A percentile compares a stretch with the other conserved stretches of the same genome.
Conservation (phyloP, 2,797 vertebrate genomes). For the Apogon hyalosoma region DNA sequence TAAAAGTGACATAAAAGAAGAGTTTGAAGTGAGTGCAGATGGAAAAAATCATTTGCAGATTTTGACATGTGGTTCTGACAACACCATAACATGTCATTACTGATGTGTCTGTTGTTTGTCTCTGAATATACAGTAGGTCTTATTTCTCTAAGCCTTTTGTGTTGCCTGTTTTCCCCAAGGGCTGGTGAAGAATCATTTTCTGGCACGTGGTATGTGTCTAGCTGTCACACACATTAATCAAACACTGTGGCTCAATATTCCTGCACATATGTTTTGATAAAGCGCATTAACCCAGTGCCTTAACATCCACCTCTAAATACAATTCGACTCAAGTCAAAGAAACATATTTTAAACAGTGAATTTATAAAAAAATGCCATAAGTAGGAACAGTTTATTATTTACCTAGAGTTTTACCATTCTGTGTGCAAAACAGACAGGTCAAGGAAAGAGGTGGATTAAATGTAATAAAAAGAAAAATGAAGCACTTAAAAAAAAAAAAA, state of each 20-base stretch:
- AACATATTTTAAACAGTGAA: background rate
- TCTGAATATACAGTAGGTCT: slow-evolving; percentile 4
- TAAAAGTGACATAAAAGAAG: background rate
- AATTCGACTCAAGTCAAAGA: background rate
- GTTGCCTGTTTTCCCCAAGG: slow-evolving; percentile 14
- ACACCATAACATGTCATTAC: slow-evolving; percentile 21
- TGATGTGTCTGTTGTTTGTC: slow-evolving; percentile 38
- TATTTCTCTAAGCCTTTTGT: slow-evolving; percentile 30
- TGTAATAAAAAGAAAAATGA: no score
- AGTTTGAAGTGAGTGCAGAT: slow-evolving; percentile 8
- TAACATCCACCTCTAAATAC: background rate
- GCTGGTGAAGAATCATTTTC: slow-evolving; percentile 5
- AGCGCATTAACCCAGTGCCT: background rate
- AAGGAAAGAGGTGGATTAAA: no score
- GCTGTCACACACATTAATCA: slow-evolving; percentile 15
- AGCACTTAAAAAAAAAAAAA: no score
- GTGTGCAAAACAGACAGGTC: no score
- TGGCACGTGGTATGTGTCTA: slow-evolving; percentile 9
- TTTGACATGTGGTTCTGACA: slow-evolving; percentile 21
- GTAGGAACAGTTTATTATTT: no score
- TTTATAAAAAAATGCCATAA: no score
- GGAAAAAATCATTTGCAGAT: slow-evolving; percentile 22
- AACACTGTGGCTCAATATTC: slow-evolving; percentile 6
- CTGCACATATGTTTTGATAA: slow-evolving; percentile 4
- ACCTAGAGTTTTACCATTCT: no score